phyloP scores from a whole-genome alignment of 2,888 invertebrate species.

The Erpobdella octoculata region DNA sequence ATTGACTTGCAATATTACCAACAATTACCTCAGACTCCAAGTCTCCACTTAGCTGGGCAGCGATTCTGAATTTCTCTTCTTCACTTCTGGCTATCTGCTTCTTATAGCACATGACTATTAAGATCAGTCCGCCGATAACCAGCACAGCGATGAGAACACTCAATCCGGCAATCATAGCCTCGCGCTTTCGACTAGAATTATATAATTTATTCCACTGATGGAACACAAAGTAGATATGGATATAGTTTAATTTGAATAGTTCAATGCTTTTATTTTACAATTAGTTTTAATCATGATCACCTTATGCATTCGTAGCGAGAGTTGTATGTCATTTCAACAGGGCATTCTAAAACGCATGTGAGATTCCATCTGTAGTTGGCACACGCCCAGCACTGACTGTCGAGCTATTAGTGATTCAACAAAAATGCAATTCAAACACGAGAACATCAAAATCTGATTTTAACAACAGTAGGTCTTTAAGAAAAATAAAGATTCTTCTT shows the following conservation, averaged over 20 bases:
- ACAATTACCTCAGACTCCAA: conserved; percentile 25
- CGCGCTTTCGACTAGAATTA: neutral
- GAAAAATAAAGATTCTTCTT: too few species aligned
- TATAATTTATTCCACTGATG: neutral
- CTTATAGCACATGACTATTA: neutral
- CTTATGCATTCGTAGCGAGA: neutral
- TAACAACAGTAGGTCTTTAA: too few species aligned
- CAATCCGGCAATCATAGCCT: conserved; percentile 17
- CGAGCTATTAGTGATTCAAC: too few species aligned
- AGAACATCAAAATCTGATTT: too few species aligned
- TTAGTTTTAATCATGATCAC: too few species aligned
- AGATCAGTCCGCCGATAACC: neutral
- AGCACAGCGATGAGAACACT: neutral
- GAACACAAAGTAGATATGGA: too few species aligned
- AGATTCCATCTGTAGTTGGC: conserved; percentile 13
- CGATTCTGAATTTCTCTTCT: conserved; percentile 20
- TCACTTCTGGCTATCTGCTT: conserved; percentile 13
- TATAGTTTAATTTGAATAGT: too few species aligned
- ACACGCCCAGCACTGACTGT: conserved; percentile 20
- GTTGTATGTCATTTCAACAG: neutral
- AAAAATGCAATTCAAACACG: too few species aligned
- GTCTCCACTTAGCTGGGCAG: conserved; percentile 17
- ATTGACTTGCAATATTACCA: neutral
- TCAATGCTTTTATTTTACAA: too few species aligned
- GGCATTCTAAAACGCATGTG: conserved; percentile 23